A percentile compares a stretch with the other conserved stretches of the same genome.
These are phyloP conservation scores for Brachyrhaphis roseni DNA, from an alignment of 2,797 vertebrate species.

Conservation along the genomic window DNA sequence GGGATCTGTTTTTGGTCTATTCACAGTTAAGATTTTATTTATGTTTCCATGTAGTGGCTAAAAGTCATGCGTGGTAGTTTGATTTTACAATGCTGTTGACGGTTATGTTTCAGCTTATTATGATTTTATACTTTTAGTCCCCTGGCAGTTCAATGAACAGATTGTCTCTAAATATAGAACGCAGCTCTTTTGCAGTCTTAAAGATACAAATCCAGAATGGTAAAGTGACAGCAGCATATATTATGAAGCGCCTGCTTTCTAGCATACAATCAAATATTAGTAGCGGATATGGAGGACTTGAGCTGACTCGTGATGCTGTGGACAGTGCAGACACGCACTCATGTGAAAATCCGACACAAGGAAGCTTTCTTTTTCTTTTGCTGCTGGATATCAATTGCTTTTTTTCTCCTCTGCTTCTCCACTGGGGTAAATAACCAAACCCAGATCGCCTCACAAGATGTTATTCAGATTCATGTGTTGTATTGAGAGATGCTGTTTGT, in stretches of 20 bases:
- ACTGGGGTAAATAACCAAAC: conserved; percentile 52
- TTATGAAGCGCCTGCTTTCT: conserved; percentile 9
- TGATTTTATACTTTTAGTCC: conserved; percentile 56
- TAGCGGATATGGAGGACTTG: conserved; percentile 21
- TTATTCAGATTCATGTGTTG: conserved; percentile 7
- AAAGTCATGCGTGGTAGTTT: conserved; percentile 10
- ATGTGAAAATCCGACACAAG: conserved; percentile 15
- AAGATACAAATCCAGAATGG: conserved; percentile 45
- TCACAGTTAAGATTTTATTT: conserved; percentile 14
- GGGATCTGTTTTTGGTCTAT: not conserved
- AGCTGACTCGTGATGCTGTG: conserved; percentile 35
- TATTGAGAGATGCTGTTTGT: conserved; percentile 16
- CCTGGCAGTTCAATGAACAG: conserved; percentile 57
- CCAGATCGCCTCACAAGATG: conserved; percentile 13
- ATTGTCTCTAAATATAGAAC: conserved; percentile 72
- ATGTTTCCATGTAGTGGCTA: conserved; percentile 10
- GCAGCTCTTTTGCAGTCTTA: conserved; percentile 50
- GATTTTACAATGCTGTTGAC: conserved; percentile 14
- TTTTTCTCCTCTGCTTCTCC: conserved; percentile 13
- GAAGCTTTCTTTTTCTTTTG: conserved; percentile 19
- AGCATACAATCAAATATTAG: conserved; percentile 13
- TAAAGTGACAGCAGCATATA: conserved; percentile 30
- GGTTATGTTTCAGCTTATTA: conserved; percentile 33
- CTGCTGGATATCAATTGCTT: conserved; percentile 26
- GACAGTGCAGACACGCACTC: conserved; percentile 40